A percentile compares a stretch with the other conserved stretches of the same genome.
Evolutionary conservation across 1,140 invertebrate genomes (phyloP).

Genomic region (Elymnias hypermnestra): DNA sequence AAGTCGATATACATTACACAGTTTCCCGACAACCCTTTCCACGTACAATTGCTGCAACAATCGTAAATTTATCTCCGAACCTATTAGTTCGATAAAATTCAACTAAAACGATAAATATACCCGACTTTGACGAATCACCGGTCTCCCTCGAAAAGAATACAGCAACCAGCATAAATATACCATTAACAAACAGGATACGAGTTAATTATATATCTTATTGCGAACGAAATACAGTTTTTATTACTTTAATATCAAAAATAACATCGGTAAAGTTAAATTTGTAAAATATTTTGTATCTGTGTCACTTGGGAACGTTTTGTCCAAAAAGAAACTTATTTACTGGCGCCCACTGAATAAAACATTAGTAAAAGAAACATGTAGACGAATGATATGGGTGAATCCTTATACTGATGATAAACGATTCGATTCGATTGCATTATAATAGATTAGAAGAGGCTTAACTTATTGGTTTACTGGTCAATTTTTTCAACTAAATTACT

Average conservation of each 20-base stretch:
- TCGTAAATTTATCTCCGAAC: conserved; percentile 69
- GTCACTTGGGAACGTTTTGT: conserved; percentile 72
- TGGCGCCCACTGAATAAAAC: conserved; percentile 65
- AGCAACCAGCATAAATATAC: conserved; percentile 32
- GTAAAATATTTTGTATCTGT: conserved; percentile 61
- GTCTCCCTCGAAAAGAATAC: conserved; percentile 66
- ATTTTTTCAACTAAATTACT: too few species aligned
- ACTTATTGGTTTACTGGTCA: too few species aligned
- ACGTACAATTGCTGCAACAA: conserved; percentile 51
- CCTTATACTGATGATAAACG: conserved; percentile 1
- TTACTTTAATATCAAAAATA: background rate
- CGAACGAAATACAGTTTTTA: conserved; percentile 8
- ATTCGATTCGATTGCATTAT: background rate
- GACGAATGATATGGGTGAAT: conserved; percentile 15
- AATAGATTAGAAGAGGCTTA: too few species aligned
- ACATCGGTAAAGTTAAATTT: conserved; percentile 19
- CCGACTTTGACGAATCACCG: conserved; percentile 71
- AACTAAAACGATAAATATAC: conserved; percentile 74
- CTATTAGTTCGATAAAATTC: conserved; percentile 75
- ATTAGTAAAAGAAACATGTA: conserved; percentile 59
- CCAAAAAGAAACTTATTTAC: conserved; percentile 70
- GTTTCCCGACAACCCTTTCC: conserved; percentile 51
- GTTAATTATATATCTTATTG: conserved; percentile 10
- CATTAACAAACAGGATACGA: background rate
- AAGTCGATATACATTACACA: background rate